These are phyloP conservation scores for Patella vulgata DNA, from an alignment of 1,140 invertebrate species.

Conservation along the genomic window DNA sequence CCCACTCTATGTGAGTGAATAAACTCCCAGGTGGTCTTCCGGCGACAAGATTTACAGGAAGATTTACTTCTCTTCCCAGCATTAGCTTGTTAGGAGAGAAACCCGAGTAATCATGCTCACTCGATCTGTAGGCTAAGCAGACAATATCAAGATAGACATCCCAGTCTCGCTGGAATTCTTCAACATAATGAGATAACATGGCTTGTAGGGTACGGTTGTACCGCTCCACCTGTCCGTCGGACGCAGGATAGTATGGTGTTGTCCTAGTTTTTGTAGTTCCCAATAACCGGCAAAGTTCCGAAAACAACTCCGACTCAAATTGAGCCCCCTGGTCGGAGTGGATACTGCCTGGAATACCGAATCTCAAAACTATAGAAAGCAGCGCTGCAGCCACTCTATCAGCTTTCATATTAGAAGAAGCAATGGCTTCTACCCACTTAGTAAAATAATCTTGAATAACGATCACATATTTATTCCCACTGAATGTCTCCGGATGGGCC, in stretches of 20 bases:
- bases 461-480: constrained; percentile 56
- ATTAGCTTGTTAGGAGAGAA: constrained; percentile 35
- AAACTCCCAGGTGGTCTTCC: constrained; percentile 5
- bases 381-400: constrained; percentile 56
- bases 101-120: constrained; percentile 34
- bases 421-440: constrained; percentile 61
- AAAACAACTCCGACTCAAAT: constrained; percentile 29
- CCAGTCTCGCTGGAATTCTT: constrained; percentile 34
- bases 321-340: constrained; percentile 58
- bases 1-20: too few species aligned
- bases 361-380: constrained; percentile 55
- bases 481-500: constrained; percentile 26
- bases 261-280: constrained; percentile 28
- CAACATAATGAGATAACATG: constrained; percentile 40
- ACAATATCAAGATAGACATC: constrained; percentile 31
- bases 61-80: constrained; percentile 33
- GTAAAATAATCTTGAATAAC: constrained; percentile 63
- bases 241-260: constrained; percentile 28
- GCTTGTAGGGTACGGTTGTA: constrained; percentile 43
- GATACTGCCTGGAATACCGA: constrained; percentile 57
- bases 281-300: constrained; percentile 23
- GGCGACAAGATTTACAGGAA: constrained; percentile 22
- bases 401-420: constrained; percentile 62
- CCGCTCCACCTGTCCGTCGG: constrained; percentile 30
- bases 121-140: constrained; percentile 33